Conservation (phyloP, 92 coral and sea anemone species). For the Meandrina meandrites region DNA sequence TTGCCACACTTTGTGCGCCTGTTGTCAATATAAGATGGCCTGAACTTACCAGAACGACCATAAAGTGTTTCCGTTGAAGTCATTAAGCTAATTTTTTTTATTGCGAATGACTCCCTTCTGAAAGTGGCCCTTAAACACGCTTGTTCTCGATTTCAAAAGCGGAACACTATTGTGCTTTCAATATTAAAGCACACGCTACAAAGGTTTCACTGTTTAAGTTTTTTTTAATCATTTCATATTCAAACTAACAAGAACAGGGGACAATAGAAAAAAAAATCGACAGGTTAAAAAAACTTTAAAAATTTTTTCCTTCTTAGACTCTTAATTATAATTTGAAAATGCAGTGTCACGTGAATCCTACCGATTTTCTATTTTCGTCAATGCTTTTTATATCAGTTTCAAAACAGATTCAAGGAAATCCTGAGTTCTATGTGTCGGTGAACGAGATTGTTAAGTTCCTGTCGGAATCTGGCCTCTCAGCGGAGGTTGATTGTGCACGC, state of each 20-base stretch:
- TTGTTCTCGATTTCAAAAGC: not conserved
- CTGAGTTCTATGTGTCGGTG: not conserved
- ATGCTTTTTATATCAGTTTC: not conserved
- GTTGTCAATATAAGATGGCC: not conserved
- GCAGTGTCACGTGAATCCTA: not conserved
- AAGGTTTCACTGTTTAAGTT: not conserved
- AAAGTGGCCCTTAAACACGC: not conserved
- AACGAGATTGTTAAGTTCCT: not conserved
- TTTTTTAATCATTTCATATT: not conserved
- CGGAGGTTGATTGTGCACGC: not conserved
- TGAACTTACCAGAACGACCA: not conserved
- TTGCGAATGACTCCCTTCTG: not conserved
- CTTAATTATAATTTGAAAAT: not conserved
- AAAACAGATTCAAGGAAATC: not conserved
- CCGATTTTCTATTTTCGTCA: not conserved
- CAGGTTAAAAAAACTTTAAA: too few species aligned
- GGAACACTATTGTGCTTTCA: not conserved
- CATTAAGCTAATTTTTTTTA: not conserved
- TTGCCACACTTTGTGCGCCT: not conserved
- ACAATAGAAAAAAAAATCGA: not conserved
- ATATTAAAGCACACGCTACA: slow-evolving; percentile 1
- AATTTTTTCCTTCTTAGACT: not conserved
- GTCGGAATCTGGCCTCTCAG: not conserved
- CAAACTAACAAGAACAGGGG: not conserved
- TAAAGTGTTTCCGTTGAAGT: not conserved